Evolutionary conservation across 2,113 vertebrate genomes (phyloP), one percentile per base, ranked within the genome.

Genomic region (Apeltes quadracus): DNA sequence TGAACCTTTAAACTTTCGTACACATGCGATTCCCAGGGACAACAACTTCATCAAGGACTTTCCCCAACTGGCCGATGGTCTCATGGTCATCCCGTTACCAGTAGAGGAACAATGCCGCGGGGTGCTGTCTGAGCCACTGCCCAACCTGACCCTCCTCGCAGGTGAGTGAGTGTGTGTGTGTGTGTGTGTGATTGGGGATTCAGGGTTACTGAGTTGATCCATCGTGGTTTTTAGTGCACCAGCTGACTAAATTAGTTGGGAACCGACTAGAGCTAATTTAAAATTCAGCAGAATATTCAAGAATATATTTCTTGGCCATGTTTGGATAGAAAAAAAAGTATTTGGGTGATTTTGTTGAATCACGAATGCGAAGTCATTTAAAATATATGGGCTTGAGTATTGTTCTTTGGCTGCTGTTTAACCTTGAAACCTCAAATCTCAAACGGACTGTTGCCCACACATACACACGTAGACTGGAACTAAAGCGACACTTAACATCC

Each of bases 11-110:
- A 1, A 8, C 16, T 61, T 44, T n/a, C 15, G 55, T 41, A 25
- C 53, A 32, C 51, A 4, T 41, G 43, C 69, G 5, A 34, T 12
- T 69, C 25, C 50, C 62, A 99, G 97, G 89, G 98, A 99, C 91
- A 98, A 98, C 84, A 99, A 99, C 91, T 98, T 97, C 90, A 98
- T 99, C 86, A 98, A 99, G 91, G 98, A 99, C 80, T 99, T 99
- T 41, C 97, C 98, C 0, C 98, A 99, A 90, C 90, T 99, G 62
- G 97, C 98, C 0, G 98, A 99, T 0, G 97, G 96, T 38, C 92
- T 99, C 76, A 88, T 98, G 94, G 98, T 98, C 85, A 99, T 99
- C 87, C 97, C 97, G 0, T 89, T 99, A 70, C 97, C 97, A 0
- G 96, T 99, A 69, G 98, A 99, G 81, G 97, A 99, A 77, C 98